Base-by-base conservation (phyloP, 1,140 invertebrate species). In the Drosophila baimaii region DNA sequence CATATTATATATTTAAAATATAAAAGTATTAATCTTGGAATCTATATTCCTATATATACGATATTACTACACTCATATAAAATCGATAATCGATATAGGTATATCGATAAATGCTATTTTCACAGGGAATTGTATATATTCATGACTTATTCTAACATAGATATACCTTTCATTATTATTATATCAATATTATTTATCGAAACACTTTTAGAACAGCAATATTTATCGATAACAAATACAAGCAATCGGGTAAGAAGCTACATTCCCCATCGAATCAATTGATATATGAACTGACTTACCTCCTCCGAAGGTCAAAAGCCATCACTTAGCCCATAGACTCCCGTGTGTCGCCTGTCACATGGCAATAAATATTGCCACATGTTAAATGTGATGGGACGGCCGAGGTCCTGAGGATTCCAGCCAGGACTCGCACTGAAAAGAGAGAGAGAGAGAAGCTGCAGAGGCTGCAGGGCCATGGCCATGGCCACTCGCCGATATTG, bases 281-380 rank as follows among this genome's bases (percentile, higher is more conserved):
- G 13, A 33, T 52, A 13, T 21, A 33, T 5, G 15, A 3, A 15
- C n/a, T 10, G 10, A 51, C 27, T 7, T 13, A 8, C 9, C n/a
- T 17, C 25, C n/a, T 15, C 12, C 2, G n/a, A 10, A 6, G 5
- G 15, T 15, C 51, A 54, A 35, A 54, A 54, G 31, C 23, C 44
- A 29, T 12, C 29, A 17, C 21, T 19, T 27, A 21, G 37, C 69
- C 8, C 9, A 74, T 56, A 49, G 62, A 46, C 71, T 23, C 41
- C 13, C 39, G n/a, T 41, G 25, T 23, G 12, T 46, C 44, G 37
- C 56, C 41, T 52, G 52, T 61, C 57, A 46, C 31, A 46, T 41
- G 49, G 81, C 64, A 76, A 84, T 85, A 84, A 84, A 80, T 85
- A 84, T 77, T 56, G 62, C 35, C 65, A 56, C 73, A 72, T 84